These are phyloP conservation scores for Nannobrachium achirus DNA, from an alignment of 2,113 vertebrate genomes.

Conservation along the genomic window DNA sequence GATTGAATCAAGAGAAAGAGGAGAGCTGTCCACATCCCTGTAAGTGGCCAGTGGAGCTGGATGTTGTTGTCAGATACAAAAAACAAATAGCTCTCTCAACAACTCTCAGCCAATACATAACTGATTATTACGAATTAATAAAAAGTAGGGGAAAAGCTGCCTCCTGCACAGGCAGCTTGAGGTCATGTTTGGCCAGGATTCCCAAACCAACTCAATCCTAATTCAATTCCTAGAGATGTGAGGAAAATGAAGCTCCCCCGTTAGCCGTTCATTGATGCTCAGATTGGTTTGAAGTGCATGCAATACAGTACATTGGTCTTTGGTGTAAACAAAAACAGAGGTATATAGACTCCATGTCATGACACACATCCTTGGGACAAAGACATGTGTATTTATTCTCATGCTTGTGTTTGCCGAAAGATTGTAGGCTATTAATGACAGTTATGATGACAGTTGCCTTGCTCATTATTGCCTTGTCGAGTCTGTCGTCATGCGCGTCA, in stretches of 20 bases:
- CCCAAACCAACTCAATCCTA: not conserved
- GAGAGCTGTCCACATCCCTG: constrained; percentile 12
- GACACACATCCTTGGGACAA: not conserved
- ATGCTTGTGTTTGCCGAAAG: too few species aligned
- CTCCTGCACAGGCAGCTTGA: not conserved
- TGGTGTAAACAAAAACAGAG: not conserved
- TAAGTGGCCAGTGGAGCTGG: not conserved
- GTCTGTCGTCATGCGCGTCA: too few species aligned
- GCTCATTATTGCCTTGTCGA: too few species aligned
- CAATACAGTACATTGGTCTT: not conserved
- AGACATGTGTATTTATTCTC: not conserved
- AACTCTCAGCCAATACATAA: constrained; percentile 1
- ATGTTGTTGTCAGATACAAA: not conserved
- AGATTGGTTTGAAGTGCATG: not conserved
- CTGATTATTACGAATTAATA: constrained; percentile 8
- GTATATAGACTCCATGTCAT: not conserved
- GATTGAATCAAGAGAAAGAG: constrained; percentile 43
- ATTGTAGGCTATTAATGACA: too few species aligned
- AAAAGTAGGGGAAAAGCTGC: not conserved
- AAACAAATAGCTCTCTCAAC: constrained; percentile 3
- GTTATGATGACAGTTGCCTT: too few species aligned
- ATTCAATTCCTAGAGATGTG: not conserved
- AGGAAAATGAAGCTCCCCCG: not conserved
- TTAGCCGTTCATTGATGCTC: not conserved
- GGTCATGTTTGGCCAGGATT: not conserved